Percentiles rank a stretch among this genome's conserved stretches.
Conservation (phyloP, 2,113 vertebrate species). For the Vicugna pacos region DNA sequence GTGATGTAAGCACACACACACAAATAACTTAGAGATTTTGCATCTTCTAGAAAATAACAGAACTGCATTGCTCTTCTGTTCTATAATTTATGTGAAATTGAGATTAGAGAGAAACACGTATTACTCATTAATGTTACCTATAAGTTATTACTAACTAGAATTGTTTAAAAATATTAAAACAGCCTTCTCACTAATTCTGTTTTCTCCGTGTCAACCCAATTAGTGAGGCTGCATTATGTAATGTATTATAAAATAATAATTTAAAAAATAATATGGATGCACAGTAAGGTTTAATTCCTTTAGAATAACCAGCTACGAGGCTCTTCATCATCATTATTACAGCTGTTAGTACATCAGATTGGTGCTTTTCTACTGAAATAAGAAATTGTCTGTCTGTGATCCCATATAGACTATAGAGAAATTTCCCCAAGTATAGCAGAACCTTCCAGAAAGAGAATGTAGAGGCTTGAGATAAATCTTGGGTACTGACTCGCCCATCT, state of each 20-base stretch:
- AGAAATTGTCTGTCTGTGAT: background rate
- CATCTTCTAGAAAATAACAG: background rate
- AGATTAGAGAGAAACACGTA: background rate
- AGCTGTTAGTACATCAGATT: background rate
- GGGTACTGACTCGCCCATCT: background rate
- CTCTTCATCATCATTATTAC: background rate
- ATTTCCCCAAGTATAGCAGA: background rate
- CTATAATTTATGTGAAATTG: background rate
- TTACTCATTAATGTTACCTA: background rate
- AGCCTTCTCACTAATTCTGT: background rate
- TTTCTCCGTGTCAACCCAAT: background rate
- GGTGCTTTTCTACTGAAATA: background rate
- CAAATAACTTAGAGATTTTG: background rate
- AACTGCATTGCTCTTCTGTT: background rate
- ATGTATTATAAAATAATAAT: background rate
- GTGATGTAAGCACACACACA: background rate
- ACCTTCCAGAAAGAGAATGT: background rate
- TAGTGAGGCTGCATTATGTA: background rate
- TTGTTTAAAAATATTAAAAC: background rate
- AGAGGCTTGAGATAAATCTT: background rate
- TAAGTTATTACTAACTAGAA: background rate
- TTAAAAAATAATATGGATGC: background rate
- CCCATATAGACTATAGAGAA: background rate
- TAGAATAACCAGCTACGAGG: background rate
- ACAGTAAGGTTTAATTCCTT: background rate